Base-by-base conservation (phyloP, 2,888 invertebrate genomes). In the Branchinecta sandiegonensis region DNA sequence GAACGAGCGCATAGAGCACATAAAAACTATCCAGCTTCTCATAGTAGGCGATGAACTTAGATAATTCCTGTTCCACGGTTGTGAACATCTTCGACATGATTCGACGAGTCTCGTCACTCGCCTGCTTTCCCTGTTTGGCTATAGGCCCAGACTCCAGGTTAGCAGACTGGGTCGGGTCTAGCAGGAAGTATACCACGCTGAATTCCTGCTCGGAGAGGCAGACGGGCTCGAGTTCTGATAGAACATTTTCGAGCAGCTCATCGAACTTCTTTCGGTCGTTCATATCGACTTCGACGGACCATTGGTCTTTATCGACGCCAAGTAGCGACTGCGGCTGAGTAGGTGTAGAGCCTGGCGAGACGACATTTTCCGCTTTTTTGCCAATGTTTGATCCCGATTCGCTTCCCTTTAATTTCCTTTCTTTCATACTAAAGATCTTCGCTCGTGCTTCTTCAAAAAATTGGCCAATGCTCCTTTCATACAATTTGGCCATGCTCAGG, bases 161-260 rank as follows among this genome's bases (percentile, higher is more conserved):
- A 67, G 48, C 10, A 6, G 11, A 47, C 17, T 48, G n/a, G 8
- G 48, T 10, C 1, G 17, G 47, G 83, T 88, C 88, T 74, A 93
- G 81, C 78, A 90, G 89, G 77, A 97, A 93, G 80, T 96, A 97
- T 71, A 85, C 83, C 17, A 90, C 86, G 77, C 94, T 95, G 79
- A 97, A 97, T 73, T 92, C 88, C 79, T 96, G 95, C 78, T 97
- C 97, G 46, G 90, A 89, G 72, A 94, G 82, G 76, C 95, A 94
- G 69, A 94, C 86, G 6, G 90, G 89, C 77, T 94, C 94, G 72
- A 96, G 81, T 76, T 93, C 88, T 14, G 88, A 88, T 70, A 99
- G 81, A 68, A 94, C 89, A 78, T 88, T 85, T 77, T 93, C 91
- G 70, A 93, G 80, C 67, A 90, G 82, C 70, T 86, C 82, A 76